These are phyloP conservation scores for Graphium colonna DNA, from an alignment of 2,888 invertebrate genomes.

Conservation along the genomic window DNA sequence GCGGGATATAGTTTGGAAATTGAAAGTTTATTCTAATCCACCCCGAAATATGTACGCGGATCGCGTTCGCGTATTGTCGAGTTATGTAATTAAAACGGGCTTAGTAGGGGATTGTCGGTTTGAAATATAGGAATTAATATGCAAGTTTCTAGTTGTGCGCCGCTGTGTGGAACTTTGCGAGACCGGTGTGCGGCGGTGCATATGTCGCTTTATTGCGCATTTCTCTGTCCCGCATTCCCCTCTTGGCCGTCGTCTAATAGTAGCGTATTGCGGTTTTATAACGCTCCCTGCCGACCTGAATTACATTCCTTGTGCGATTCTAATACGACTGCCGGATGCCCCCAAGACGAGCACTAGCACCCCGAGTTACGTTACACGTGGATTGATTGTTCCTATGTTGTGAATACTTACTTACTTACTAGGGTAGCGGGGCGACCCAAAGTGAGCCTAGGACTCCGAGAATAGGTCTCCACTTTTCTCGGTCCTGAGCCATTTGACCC, in stretches of 20 bases:
- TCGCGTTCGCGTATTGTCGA: slow-evolving; percentile 35
- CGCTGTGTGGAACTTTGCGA: slow-evolving; percentile 26
- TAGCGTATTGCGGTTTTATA: slow-evolving; percentile 64
- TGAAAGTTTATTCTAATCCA: slow-evolving; percentile 48
- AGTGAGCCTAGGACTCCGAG: no score
- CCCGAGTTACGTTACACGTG: slow-evolving; percentile 1
- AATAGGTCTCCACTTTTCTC: no score
- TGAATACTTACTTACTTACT: no score
- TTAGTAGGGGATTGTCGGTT: slow-evolving; percentile 25
- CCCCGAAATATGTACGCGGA: slow-evolving; percentile 26
- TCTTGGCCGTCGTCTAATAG: slow-evolving; percentile 52
- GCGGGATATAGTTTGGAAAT: slow-evolving; percentile 64
- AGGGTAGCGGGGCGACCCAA: no score
- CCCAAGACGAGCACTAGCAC: background rate
- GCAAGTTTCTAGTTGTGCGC: slow-evolving; percentile 24
- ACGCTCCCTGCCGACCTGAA: slow-evolving; percentile 58
- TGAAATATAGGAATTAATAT: slow-evolving; percentile 42
- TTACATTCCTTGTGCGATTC: slow-evolving; percentile 53
- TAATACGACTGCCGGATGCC: slow-evolving; percentile 32
- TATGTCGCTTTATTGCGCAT: slow-evolving; percentile 58
- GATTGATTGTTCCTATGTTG: background rate
- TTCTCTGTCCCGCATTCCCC: slow-evolving; percentile 57
- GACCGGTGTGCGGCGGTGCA: slow-evolving; percentile 46
- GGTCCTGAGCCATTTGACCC: no score
- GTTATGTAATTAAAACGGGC: slow-evolving; percentile 32